Evolutionary conservation across 2,797 vertebrate species (phyloP), one percentile per base, ranked within the genome.

Genomic region (Thalassophryne amazonica): DNA sequence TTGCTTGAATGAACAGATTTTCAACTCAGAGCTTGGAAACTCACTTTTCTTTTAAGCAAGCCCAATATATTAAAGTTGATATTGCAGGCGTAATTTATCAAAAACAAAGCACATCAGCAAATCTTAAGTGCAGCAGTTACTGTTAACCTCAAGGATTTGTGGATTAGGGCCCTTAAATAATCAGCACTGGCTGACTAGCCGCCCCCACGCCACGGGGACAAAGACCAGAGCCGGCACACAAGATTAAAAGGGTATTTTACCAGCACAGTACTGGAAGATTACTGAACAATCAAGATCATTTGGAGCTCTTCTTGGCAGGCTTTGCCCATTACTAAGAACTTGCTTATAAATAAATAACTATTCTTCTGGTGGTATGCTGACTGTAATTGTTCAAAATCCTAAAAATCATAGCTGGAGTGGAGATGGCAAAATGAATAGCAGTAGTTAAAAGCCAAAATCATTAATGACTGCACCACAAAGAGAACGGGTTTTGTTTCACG

Each of bases 341-440:
- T 56, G 20, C 18, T 36, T 27, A 27, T 16, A 35, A 72, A 54
- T 23, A 51, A 72, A 73, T 60, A 77, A 81, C 85, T 85, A 61
- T 79, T 79, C 83, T 41, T 38, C 67, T 69, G 68, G 79, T 81
- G 85, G n/a, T n/a, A n/a, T n/a, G n/a, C n/a, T n/a, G n/a, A n/a
- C n/a, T n/a, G n/a, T n/a, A n/a, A n/a, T n/a, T n/a, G n/a, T n/a
- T n/a, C n/a, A n/a, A n/a, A n/a, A n/a, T n/a, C n/a, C n/a, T n/a
- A n/a, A n/a, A n/a, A n/a, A n/a, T n/a, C n/a, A n/a, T n/a, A n/a
- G n/a, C n/a, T n/a, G n/a, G n/a, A n/a, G n/a, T n/a, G n/a, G n/a
- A n/a, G n/a, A n/a, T n/a, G 59, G 37, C 69, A 72, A 81, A 65
- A 60, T 71, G 45, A 83, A 86, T 76, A 85, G 55, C 70, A 75